Conservation (phyloP, 2,113 vertebrate species). For the Albula goreensis region DNA sequence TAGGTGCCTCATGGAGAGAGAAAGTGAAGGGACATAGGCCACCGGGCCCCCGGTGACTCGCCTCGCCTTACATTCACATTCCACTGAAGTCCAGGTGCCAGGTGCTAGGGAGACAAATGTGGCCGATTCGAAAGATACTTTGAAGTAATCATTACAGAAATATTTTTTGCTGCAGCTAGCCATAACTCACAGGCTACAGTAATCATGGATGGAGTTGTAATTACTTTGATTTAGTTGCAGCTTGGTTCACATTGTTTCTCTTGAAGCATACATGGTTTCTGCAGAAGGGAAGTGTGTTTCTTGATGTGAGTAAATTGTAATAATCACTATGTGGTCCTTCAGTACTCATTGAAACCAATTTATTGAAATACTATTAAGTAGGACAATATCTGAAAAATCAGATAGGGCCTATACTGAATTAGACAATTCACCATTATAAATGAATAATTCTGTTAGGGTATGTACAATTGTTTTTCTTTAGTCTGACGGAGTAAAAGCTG, state of each 20-base stretch:
- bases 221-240: not conserved
- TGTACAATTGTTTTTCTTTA: too few species aligned
- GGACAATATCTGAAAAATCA: too few species aligned
- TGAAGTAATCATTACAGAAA: too few species aligned
- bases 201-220: not conserved
- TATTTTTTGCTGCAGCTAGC: not conserved
- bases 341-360: too few species aligned
- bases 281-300: not conserved
- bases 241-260: not conserved
- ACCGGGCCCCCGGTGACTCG: too few species aligned
- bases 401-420: too few species aligned
- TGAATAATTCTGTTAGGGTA: too few species aligned
- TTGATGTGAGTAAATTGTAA: not conserved
- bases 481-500: too few species aligned
- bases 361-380: too few species aligned
- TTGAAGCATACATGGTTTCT: not conserved
- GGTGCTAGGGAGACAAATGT: not conserved
- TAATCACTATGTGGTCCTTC: too few species aligned
- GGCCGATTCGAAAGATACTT: not conserved
- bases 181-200: not conserved
- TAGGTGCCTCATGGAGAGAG: slow-evolving; percentile 49
- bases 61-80: not conserved
- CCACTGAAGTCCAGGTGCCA: not conserved
- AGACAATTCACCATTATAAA: too few species aligned
- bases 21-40: not conserved